phyloP scores from a whole-genome alignment of 2,888 invertebrate species.

The Portevinia maculata region DNA sequence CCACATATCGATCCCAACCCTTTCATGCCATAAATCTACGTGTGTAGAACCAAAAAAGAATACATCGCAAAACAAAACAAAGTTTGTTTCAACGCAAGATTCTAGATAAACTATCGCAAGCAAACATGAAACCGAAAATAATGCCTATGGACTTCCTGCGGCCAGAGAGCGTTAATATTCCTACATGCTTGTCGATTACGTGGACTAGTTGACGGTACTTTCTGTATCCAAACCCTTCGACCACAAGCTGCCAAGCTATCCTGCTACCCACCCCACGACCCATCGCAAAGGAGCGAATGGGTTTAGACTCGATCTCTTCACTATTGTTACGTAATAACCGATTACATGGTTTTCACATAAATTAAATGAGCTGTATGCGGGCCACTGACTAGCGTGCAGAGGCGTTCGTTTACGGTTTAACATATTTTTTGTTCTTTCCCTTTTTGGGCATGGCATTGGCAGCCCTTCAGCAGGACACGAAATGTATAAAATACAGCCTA shows the following conservation, averaged over 20 bases:
- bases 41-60: slow-evolving; percentile 9
- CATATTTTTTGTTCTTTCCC: slow-evolving; percentile 9
- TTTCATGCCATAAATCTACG: slow-evolving; percentile 41
- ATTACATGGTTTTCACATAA: slow-evolving; percentile 61
- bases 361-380: slow-evolving; percentile 42
- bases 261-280: neutral
- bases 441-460: slow-evolving; percentile 32
- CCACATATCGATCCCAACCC: slow-evolving; percentile 29
- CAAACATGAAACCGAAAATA: slow-evolving; percentile 65
- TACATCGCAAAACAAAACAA: slow-evolving; percentile 39
- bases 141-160: slow-evolving; percentile 55
- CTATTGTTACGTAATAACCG: slow-evolving; percentile 62
- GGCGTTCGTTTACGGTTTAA: slow-evolving; percentile 26
- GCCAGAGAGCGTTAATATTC: slow-evolving; percentile 50
- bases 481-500: slow-evolving; percentile 28
- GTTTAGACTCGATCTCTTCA: slow-evolving; percentile 38
- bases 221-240: neutral
- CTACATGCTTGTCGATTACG: slow-evolving; percentile 54
- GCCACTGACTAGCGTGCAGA: slow-evolving; percentile 40
- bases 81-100: slow-evolving; percentile 60
- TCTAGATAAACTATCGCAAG: slow-evolving; percentile 67
- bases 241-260: neutral
- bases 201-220: neutral
- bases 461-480: slow-evolving; percentile 51
- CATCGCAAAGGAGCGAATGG: slow-evolving; percentile 12